Conservation (phyloP, 2,113 vertebrate genomes). For the Rhea pennata region DNA sequence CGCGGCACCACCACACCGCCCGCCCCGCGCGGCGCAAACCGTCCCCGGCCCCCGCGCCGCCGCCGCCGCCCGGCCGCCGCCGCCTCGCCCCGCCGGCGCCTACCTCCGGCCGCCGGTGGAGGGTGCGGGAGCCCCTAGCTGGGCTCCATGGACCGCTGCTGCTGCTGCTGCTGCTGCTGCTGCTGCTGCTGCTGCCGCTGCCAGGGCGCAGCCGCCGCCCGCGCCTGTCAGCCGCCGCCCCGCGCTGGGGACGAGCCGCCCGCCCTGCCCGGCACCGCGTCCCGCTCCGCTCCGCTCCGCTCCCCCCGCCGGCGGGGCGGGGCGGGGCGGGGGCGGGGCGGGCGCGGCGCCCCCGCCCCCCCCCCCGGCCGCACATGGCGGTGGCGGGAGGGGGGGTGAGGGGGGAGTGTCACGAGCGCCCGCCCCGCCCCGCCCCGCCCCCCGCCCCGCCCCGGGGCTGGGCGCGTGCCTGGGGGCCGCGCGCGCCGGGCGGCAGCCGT, state of each 20-base stretch:
- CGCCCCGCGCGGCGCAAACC: no score
- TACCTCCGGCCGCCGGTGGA: neutral
- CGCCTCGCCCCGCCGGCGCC: neutral
- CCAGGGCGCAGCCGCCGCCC: neutral
- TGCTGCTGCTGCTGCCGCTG: neutral
- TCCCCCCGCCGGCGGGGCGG: no score
- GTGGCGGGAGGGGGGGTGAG: no score
- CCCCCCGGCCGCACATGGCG: no score
- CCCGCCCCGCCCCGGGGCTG: no score
- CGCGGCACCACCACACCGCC: no score
- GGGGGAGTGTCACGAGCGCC: no score
- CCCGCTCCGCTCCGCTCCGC: neutral
- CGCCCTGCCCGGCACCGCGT: slow-evolving; percentile 2
- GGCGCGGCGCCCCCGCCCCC: neutral
- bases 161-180: no score
- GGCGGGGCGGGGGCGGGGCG: neutral
- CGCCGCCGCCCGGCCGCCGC: neutral
- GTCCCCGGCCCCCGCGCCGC: neutral
- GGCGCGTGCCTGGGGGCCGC: slow-evolving; percentile 45
- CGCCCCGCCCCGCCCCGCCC: no score
- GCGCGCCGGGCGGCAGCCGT: slow-evolving; percentile 5
- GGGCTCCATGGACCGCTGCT: slow-evolving; percentile 25
- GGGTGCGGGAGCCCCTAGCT: neutral
- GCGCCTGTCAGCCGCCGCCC: neutral
- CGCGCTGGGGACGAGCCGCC: neutral